Conservation (phyloP, 2,888 invertebrate genomes). For the Drosophila paramelanica region DNA sequence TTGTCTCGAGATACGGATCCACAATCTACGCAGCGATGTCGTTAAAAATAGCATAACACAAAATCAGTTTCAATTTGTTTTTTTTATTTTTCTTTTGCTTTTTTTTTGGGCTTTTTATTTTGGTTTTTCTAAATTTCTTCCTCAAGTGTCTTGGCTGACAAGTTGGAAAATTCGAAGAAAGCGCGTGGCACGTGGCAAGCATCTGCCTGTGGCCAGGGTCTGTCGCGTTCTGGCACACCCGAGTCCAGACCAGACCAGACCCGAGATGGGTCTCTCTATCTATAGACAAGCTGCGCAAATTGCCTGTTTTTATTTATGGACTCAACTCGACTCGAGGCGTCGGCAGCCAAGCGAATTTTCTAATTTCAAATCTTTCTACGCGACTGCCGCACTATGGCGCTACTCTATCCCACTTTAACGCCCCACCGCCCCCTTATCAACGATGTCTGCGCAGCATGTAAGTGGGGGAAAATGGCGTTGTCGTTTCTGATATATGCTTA, state of each 20-base stretch:
- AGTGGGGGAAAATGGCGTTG: constrained; percentile 51
- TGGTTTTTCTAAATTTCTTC: constrained; percentile 44
- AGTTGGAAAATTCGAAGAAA: constrained; percentile 59
- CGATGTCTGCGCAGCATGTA: constrained; percentile 23
- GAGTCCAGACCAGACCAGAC: constrained; percentile 48
- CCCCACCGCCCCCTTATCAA: not conserved
- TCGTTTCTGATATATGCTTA: constrained; percentile 71
- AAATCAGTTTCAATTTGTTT: constrained; percentile 57
- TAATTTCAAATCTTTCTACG: constrained; percentile 66
- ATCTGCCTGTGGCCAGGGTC: constrained; percentile 70
- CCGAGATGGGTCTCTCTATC: constrained; percentile 40
- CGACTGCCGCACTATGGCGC: constrained; percentile 34
- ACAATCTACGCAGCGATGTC: constrained; percentile 85
- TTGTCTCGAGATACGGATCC: constrained; percentile 89
- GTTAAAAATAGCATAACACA: constrained; percentile 78
- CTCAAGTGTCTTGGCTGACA: constrained; percentile 67
- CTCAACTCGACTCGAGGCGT: constrained; percentile 66
- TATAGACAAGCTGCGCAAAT: constrained; percentile 70
- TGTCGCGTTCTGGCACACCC: constrained; percentile 62
- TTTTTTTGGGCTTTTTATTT: constrained; percentile 47
- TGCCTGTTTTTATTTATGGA: constrained; percentile 76
- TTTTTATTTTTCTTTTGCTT: constrained; percentile 15
- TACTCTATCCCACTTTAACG: not conserved
- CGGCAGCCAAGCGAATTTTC: constrained; percentile 69
- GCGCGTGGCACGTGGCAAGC: constrained; percentile 73